Conservation (phyloP, 2,888 invertebrate species). For the Neoaliturus tenellus region DNA sequence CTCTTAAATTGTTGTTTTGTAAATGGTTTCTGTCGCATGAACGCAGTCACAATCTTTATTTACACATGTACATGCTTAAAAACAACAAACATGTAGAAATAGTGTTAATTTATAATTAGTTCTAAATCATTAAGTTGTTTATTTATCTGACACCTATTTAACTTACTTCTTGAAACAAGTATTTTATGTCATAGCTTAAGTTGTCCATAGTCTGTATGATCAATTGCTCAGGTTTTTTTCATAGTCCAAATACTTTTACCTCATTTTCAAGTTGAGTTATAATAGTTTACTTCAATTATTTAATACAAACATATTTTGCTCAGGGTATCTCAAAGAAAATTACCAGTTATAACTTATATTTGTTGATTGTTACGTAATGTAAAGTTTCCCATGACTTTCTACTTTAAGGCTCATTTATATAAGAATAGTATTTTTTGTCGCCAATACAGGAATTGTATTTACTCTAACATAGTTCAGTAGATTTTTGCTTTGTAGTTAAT, state of each 20-base stretch:
- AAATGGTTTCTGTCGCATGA: too few relatives aligned
- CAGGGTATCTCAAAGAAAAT: neutral
- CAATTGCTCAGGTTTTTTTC: neutral
- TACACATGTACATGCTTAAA: too few relatives aligned
- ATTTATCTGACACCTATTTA: too few relatives aligned
- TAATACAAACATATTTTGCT: neutral
- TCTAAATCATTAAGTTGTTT: too few relatives aligned
- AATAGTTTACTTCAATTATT: neutral
- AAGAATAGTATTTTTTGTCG: neutral
- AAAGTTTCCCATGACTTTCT: neutral
- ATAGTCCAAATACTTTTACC: conserved; percentile 23
- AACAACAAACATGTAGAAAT: too few relatives aligned
- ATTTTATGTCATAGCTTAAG: neutral
- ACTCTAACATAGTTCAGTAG: conserved; percentile 9
- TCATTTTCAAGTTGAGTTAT: neutral
- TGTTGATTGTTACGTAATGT: neutral
- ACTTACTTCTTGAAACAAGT: too few relatives aligned
- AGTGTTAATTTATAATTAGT: too few relatives aligned
- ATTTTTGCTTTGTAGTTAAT: conserved; percentile 18
- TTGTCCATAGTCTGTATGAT: neutral
- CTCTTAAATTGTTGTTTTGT: too few relatives aligned
- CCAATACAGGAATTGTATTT: neutral
- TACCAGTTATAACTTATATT: neutral
- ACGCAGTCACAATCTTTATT: too few relatives aligned
- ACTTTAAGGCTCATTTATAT: neutral